Evolutionary conservation across 2,888 invertebrate genomes (phyloP).

Genomic region (Tholera decimalis): DNA sequence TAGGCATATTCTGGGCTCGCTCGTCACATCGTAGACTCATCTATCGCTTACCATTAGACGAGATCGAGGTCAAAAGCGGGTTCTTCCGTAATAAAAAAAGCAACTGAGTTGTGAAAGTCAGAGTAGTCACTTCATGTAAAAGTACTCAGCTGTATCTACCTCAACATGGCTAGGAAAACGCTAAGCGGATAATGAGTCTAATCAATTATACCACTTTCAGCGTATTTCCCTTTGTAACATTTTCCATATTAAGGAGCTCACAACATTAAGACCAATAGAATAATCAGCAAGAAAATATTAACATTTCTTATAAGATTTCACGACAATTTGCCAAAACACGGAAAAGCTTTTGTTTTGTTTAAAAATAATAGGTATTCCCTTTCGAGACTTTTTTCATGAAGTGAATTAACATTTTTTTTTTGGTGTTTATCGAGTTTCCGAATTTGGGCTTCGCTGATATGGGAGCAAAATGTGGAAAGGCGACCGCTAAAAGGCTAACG

Average conservation of each 20-base stretch:
- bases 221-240: slow-evolving; percentile 27
- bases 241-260: not conserved
- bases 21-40: no score
- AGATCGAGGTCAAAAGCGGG: no score
- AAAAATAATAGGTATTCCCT: slow-evolving; percentile 53
- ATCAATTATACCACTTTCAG: slow-evolving; percentile 38
- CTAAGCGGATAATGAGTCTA: no score
- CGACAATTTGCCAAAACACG: slow-evolving; percentile 54
- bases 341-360: slow-evolving; percentile 63
- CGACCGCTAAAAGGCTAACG: slow-evolving; percentile 21
- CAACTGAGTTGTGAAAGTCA: no score
- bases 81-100: no score
- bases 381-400: slow-evolving; percentile 31
- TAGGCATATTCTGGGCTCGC: no score
- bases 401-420: slow-evolving; percentile 19
- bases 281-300: slow-evolving; percentile 60
- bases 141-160: no score
- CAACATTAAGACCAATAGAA: slow-evolving; percentile 48
- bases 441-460: slow-evolving; percentile 11
- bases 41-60: no score
- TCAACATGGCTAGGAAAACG: no score
- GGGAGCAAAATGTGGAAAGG: slow-evolving; percentile 34
- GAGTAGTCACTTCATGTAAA: no score
- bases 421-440: slow-evolving; percentile 37
- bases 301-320: slow-evolving; percentile 51